Conservation (phyloP, 2,888 invertebrate species). For the Hedya salicella region DNA sequence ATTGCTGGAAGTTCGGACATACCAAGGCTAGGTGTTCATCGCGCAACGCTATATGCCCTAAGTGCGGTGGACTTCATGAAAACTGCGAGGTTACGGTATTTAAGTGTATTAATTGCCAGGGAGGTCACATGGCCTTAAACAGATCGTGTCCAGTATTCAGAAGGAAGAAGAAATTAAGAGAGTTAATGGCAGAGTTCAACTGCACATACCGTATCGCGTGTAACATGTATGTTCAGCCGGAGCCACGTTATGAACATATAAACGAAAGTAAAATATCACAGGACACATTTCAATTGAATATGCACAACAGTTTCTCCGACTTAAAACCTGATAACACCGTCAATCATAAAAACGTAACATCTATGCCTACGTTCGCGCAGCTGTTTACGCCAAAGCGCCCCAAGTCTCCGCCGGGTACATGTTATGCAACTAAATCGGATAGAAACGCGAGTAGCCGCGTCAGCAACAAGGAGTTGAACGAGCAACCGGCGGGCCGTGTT, state of each 20-base stretch:
- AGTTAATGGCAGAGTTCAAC: constrained; percentile 6
- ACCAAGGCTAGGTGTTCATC: background rate
- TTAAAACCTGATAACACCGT: background rate
- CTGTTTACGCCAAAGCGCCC: background rate
- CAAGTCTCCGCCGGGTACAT: background rate
- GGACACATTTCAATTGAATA: background rate
- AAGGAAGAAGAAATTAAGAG: background rate
- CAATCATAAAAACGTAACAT: background rate
- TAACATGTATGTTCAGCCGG: constrained; percentile 2
- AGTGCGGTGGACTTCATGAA: background rate
- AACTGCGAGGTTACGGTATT: background rate
- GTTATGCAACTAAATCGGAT: background rate
- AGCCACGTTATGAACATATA: background rate
- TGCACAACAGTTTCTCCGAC: background rate
- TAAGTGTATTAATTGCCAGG: background rate
- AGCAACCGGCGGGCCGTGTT: background rate
- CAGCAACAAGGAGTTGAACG: background rate
- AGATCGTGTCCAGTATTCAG: constrained; percentile 3
- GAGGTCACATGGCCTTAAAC: constrained; percentile 3
- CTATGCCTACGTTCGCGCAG: background rate
- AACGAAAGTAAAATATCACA: background rate
- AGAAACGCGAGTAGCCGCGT: background rate
- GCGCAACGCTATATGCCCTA: background rate
- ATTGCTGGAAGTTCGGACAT: background rate
- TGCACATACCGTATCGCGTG: constrained; percentile 5